A percentile compares a stretch with the other conserved stretches of the same genome.
phyloP scores from a whole-genome alignment of 2,888 invertebrate species.

The Dermolepida albohirtum region DNA sequence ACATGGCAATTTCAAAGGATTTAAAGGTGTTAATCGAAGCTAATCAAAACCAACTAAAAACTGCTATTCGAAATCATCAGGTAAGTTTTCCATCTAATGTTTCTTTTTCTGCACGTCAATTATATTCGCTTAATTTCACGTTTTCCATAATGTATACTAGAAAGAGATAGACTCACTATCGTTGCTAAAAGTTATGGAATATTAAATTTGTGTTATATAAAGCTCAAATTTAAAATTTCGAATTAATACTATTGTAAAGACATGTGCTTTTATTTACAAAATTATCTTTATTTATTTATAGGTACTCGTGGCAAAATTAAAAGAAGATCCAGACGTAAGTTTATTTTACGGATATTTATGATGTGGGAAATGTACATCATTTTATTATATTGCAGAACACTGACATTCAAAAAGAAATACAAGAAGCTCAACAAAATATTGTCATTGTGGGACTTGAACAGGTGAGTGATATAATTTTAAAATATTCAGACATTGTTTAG shows the following conservation, averaged over 20 bases:
- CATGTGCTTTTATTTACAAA: conserved; percentile 39
- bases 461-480: conserved; percentile 53
- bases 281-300: conserved; percentile 53
- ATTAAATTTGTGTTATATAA: conserved; percentile 42
- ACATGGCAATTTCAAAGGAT: conserved; percentile 62
- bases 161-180: conserved; percentile 20
- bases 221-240: conserved; percentile 36
- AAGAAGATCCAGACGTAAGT: conserved; percentile 60
- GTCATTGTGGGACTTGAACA: conserved; percentile 61
- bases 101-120: conserved; percentile 41
- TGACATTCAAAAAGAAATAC: conserved; percentile 58
- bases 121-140: conserved; percentile 21
- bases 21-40: conserved; percentile 61
- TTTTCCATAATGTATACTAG: conserved; percentile 6
- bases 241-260: conserved; percentile 16
- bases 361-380: conserved; percentile 10
- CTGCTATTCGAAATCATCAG: conserved; percentile 64
- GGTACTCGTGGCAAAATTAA: conserved; percentile 57
- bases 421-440: conserved; percentile 61
- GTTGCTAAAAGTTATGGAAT: conserved; percentile 5
- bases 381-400: conserved; percentile 39
- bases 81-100: conserved; percentile 56
- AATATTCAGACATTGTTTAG: conserved; percentile 2
- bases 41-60: conserved; percentile 62
- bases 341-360: conserved; percentile 21